Percentiles rank a stretch among this genome's conserved stretches.
Conservation (phyloP, 2,113 vertebrate genomes). For the Tauraco erythrolophus region DNA sequence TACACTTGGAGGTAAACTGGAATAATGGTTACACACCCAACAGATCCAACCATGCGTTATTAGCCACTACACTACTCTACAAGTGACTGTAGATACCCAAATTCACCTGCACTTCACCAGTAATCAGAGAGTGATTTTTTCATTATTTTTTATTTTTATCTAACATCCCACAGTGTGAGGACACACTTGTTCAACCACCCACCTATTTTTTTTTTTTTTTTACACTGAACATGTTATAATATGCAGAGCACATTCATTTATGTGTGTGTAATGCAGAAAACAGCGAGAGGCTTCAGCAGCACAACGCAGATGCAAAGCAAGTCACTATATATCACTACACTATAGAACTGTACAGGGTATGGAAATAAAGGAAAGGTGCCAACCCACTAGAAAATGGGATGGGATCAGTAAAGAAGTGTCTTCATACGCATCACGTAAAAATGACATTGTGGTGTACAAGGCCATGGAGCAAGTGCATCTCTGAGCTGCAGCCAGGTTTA, state of each 20-base stretch:
- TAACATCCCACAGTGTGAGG: neutral
- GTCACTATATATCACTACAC: accelerated
- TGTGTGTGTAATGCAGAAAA: neutral
- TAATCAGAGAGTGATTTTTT: too few species aligned
- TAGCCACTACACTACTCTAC: neutral
- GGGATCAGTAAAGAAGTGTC: neutral
- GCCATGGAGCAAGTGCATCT: neutral
- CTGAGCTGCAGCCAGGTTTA: slow-evolving; percentile 39
- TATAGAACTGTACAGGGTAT: accelerated
- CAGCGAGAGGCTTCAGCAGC: accelerated
- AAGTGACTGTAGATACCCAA: neutral
- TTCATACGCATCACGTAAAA: neutral
- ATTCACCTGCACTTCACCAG: neutral
- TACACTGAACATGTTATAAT: neutral
- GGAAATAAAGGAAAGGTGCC: neutral
- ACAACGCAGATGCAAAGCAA: accelerated
- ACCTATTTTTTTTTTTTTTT: neutral
- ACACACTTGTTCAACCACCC: neutral
- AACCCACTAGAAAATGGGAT: neutral
- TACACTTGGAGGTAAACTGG: neutral
- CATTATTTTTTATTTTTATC: neutral
- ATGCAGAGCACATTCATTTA: neutral
- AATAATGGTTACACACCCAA: neutral
- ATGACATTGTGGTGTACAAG: neutral
- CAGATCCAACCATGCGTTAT: accelerated